Evolutionary conservation across 2,888 invertebrate species (phyloP).

Genomic region (Campoletis raptor): DNA sequence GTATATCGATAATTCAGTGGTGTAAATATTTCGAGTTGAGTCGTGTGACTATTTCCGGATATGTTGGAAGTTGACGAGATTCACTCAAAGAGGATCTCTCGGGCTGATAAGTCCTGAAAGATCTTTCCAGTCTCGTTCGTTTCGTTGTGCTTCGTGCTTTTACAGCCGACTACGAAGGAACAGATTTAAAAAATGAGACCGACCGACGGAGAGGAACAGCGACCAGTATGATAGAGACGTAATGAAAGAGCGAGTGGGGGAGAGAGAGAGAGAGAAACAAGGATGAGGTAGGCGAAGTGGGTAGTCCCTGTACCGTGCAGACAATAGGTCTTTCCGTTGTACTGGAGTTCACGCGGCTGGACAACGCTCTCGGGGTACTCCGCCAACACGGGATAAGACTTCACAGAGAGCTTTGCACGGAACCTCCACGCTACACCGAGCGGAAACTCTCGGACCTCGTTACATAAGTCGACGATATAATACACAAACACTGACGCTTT

Average conservation of each 20-base stretch:
- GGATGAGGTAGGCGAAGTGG: conserved; percentile 45
- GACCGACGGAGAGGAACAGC: neutral
- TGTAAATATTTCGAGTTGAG: neutral
- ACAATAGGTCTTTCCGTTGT: conserved; percentile 66
- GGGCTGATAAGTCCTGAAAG: conserved; percentile 25
- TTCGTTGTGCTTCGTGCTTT: conserved; percentile 54
- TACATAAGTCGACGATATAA: conserved; percentile 78
- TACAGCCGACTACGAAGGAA: conserved; percentile 29
- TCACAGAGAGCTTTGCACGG: conserved; percentile 43
- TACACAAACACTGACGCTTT: conserved; percentile 53
- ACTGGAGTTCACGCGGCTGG: conserved; percentile 60
- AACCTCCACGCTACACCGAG: conserved; percentile 79
- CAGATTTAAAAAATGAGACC: conserved; percentile 14
- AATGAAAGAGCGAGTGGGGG: neutral
- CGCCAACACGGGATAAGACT: conserved; percentile 27
- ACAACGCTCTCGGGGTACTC: conserved; percentile 54
- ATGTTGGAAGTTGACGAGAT: conserved; percentile 18
- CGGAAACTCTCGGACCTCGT: conserved; percentile 77
- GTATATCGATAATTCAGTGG: neutral
- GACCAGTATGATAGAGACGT: neutral
- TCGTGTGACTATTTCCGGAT: conserved; percentile 22
- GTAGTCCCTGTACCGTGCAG: conserved; percentile 56
- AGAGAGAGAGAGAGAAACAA: neutral
- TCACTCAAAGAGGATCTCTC: conserved; percentile 29
- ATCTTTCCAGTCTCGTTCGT: conserved; percentile 56